phyloP scores from a whole-genome alignment of 2,797 vertebrate genomes.

The Sebastes steindachneri region DNA sequence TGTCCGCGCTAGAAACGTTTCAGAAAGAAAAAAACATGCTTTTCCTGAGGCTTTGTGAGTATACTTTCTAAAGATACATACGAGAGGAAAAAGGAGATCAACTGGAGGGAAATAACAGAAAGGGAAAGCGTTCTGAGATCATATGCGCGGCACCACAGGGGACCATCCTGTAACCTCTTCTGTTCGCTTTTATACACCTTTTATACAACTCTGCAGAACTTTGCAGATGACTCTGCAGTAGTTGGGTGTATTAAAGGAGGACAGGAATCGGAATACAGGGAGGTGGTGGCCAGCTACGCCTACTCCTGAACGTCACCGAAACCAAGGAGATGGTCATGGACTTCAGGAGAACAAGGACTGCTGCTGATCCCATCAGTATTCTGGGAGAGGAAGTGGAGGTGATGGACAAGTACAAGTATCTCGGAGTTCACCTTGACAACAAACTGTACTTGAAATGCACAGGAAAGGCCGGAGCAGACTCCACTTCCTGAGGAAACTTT shows the following conservation, averaged over 20 bases:
- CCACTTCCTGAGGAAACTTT: background rate
- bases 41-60: rapidly evolving
- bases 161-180: background rate
- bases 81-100: no score
- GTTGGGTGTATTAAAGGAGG: background rate
- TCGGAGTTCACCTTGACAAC: background rate
- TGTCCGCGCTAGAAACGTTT: no score
- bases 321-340: background rate
- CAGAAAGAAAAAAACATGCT: rapidly evolving
- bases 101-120: no score
- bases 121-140: background rate
- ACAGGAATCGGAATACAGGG: background rate
- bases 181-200: background rate
- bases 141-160: background rate
- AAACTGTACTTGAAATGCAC: background rate
- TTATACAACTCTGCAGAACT: background rate
- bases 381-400: background rate
- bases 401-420: background rate
- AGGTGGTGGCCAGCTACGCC: background rate
- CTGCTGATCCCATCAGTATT: background rate
- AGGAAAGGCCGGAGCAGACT: background rate
- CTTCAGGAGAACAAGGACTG: background rate
- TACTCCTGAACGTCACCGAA: background rate
- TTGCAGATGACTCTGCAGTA: background rate
- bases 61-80: no score